These are phyloP conservation scores for Tenthredo amoena DNA, from an alignment of 2,888 invertebrate genomes.

Conservation along the genomic window DNA sequence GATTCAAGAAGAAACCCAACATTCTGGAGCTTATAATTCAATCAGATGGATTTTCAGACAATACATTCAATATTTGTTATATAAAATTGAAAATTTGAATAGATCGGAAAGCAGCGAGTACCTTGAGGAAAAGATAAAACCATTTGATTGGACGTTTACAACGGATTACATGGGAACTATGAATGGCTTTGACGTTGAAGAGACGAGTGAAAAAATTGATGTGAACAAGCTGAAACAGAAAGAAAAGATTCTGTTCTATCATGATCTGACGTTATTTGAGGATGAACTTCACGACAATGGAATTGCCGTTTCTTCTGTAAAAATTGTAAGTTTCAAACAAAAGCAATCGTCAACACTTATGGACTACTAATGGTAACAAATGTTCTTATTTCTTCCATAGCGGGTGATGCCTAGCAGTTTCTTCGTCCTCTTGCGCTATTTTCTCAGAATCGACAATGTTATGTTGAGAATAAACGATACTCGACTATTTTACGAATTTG, in stretches of 20 bases:
- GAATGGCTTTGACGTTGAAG: constrained; percentile 81
- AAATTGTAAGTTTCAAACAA: constrained; percentile 88
- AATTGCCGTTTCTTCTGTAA: constrained; percentile 92
- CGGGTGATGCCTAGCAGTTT: constrained; percentile 98
- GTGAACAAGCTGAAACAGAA: constrained; percentile 92
- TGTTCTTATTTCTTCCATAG: constrained; percentile 79
- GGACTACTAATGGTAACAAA: constrained; percentile 37
- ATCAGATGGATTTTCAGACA: background rate
- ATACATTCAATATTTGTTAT: background rate
- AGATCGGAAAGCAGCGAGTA: constrained; percentile 82
- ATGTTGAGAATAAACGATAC: constrained; percentile 94
- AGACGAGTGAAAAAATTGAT: constrained; percentile 89
- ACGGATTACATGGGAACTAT: constrained; percentile 94
- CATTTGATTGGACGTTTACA: constrained; percentile 99
- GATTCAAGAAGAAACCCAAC: background rate
- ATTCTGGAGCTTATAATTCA: background rate
- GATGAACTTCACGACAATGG: constrained; percentile 99
- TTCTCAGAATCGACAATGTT: constrained; percentile 96
- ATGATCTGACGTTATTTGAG: constrained; percentile 96
- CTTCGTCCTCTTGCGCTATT: constrained; percentile 94
- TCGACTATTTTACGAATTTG: constrained; percentile 89
- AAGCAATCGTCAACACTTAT: constrained; percentile 1
- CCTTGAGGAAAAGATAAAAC: constrained; percentile 88
- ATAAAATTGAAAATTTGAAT: constrained; percentile 14
- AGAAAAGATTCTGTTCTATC: constrained; percentile 96